Evolutionary conservation across 1,140 invertebrate species (phyloP).

Genomic region (Platorchestia sp.): DNA sequence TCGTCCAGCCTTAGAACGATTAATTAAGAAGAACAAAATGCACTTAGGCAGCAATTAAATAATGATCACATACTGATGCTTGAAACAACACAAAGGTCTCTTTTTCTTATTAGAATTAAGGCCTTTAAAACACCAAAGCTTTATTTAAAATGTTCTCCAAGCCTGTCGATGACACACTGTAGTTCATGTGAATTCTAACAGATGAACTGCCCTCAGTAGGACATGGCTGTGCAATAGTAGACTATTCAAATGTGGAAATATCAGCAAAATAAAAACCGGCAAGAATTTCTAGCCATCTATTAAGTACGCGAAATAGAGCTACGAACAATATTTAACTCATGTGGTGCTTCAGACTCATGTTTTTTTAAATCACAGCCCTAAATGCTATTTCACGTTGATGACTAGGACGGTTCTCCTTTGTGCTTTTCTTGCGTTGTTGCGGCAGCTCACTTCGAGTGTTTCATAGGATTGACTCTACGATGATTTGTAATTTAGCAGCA

Average conservation of each 20-base stretch:
- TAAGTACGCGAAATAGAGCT: neutral
- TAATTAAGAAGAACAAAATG: neutral
- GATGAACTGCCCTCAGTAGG: neutral
- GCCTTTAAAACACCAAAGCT: neutral
- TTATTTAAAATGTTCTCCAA: neutral
- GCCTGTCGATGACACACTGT: neutral
- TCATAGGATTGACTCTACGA: neutral
- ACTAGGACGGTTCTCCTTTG: neutral
- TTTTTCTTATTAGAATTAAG: neutral
- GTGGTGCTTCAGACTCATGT: neutral
- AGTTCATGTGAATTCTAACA: neutral
- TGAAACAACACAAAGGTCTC: neutral
- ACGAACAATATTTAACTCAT: neutral
- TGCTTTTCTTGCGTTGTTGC: neutral
- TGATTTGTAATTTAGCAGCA: neutral
- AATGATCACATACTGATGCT: neutral
- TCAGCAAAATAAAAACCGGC: neutral
- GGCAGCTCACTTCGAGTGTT: neutral
- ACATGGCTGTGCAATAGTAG: neutral
- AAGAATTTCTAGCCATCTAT: neutral
- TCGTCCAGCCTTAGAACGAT: neutral
- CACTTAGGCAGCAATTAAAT: neutral
- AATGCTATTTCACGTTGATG: neutral
- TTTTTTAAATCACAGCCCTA: neutral
- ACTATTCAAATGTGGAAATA: neutral